Evolutionary conservation across 2,888 invertebrate genomes (phyloP), one percentile per base, ranked within the genome.

Genomic region (Mesodorylaimus sp.): DNA sequence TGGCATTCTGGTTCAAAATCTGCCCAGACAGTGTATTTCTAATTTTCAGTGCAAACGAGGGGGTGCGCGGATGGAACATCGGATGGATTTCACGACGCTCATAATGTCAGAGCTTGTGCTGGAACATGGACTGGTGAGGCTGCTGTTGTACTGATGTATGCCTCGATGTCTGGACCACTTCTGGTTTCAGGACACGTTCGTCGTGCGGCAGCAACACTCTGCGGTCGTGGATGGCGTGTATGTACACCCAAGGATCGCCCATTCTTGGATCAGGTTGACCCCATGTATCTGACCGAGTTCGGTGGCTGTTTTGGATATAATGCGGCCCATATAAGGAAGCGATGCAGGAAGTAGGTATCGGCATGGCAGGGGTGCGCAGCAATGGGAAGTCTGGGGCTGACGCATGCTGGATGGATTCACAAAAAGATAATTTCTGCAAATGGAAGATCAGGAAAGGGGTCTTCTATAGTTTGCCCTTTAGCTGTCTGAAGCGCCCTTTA

Each of bases 281-380:
- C 10, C 10, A 23, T 10, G 3, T 45, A 45, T 29, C 5, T 45
- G 7, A 5, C 3, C 5, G 3, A 29, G 3, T 45, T 29, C 32
- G 45, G 29, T 3, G 45, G 45, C 5, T 45, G 45, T 29, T 45
- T 45, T 28, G 45, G 19, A 23, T 27, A 29, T 27, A 45, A 45
- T 29, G 45, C 45, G 19, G 45, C 45, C 16, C 29, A 28, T n/a
- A 10, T 45, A 5, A 21, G 32, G 19, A 19, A 19, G 3, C 5
- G 24, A 10, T 45, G 45, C 24, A 45, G 45, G 23, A 25, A 10
- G 45, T 45, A 45, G 3, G 28, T 5, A n/a, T n/a, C n/a, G n/a
- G n/a, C n/a, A n/a, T n/a, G n/a, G n/a, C n/a, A n/a, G n/a, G n/a
- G n/a, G n/a, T n/a, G n/a, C n/a, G n/a, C n/a, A n/a, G n/a, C n/a